A percentile compares a stretch with the other conserved stretches of the same genome.
Conservation (phyloP, 2,888 invertebrate genomes). For the Crossocerus cetratus region DNA sequence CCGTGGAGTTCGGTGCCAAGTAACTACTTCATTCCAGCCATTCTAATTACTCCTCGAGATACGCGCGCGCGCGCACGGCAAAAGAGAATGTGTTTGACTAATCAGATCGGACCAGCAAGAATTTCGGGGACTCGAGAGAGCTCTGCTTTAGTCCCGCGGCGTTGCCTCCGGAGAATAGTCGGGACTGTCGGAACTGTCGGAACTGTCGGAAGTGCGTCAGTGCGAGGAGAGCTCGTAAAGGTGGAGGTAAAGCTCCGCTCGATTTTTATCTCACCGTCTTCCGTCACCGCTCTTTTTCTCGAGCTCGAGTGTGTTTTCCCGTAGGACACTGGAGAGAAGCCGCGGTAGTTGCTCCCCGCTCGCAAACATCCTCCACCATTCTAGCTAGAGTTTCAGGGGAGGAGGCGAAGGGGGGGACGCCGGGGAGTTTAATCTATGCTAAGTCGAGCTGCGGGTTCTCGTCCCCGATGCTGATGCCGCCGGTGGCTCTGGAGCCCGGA, state of each 20-base stretch:
- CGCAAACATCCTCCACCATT: slow-evolving; percentile 36
- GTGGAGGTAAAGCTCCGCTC: slow-evolving; percentile 47
- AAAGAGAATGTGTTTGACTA: not conserved
- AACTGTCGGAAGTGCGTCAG: too few species aligned
- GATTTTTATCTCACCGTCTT: slow-evolving; percentile 51
- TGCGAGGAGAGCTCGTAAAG: slow-evolving; percentile 47
- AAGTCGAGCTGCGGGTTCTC: slow-evolving; percentile 59
- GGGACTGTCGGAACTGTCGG: too few species aligned
- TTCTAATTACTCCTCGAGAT: not conserved
- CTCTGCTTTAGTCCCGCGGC: too few species aligned
- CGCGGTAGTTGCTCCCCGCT: not conserved
- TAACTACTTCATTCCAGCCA: slow-evolving; percentile 22
- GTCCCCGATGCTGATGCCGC: slow-evolving; percentile 56
- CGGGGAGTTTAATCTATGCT: slow-evolving; percentile 63
- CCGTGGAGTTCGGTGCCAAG: slow-evolving; percentile 24
- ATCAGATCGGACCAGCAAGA: not conserved
- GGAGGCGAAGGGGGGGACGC: slow-evolving; percentile 38
- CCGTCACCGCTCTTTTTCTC: slow-evolving; percentile 10
- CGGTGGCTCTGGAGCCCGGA: slow-evolving; percentile 60
- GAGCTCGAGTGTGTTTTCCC: slow-evolving; percentile 3
- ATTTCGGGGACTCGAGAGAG: not conserved
- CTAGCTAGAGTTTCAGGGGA: slow-evolving; percentile 19
- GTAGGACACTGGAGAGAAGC: not conserved
- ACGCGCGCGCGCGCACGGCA: not conserved
- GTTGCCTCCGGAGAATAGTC: too few species aligned